Percentiles rank a stretch among this genome's conserved stretches.
These are phyloP conservation scores for Pygoscelis antarcticus DNA, from an alignment of 2,113 vertebrate species.

Conservation along the genomic window DNA sequence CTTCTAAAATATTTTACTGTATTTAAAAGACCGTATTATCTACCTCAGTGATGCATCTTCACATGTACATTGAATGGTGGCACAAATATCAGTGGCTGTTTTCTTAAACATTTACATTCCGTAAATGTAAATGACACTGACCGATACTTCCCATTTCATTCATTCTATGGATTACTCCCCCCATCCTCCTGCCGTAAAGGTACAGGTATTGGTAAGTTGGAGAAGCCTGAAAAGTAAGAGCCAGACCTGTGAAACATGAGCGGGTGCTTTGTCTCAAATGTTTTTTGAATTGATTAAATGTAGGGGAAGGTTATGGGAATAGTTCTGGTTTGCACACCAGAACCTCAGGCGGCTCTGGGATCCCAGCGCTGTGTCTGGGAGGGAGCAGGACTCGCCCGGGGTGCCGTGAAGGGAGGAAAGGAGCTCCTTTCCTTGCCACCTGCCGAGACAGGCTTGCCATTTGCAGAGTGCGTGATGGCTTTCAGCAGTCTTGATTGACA, in stretches of 20 bases:
- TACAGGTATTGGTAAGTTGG: too few relatives aligned
- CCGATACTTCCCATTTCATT: background rate
- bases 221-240: background rate
- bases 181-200: background rate
- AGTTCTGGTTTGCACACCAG: background rate
- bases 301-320: background rate
- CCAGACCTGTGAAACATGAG: rapidly evolving
- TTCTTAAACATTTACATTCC: background rate
- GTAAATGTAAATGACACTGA: background rate
- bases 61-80: background rate
- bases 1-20: background rate
- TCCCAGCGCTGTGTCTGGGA: background rate
- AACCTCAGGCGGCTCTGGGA: background rate
- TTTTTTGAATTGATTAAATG: too few relatives aligned
- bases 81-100: background rate
- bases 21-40: background rate
- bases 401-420: background rate
- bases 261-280: too few relatives aligned
- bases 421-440: background rate
- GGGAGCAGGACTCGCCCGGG: background rate
- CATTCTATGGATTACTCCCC: background rate
- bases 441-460: rapidly evolving
- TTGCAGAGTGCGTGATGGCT: rapidly evolving
- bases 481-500: background rate
- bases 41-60: background rate